A percentile compares a stretch with the other conserved stretches of the same genome.
Conservation (phyloP, 1,140 invertebrate genomes). For the Cyclargus thomasi region DNA sequence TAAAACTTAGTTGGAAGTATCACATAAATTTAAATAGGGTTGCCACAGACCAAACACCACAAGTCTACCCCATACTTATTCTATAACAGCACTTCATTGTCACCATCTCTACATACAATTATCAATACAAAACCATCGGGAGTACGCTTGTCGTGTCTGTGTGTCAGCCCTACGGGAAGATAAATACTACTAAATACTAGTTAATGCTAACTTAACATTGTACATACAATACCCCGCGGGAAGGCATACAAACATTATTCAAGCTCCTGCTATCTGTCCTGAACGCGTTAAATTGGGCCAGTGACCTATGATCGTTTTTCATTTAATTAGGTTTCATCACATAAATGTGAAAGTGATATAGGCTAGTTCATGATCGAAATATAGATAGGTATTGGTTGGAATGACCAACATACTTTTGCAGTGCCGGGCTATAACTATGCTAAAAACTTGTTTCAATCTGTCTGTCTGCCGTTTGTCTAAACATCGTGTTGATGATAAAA, state of each 20-base stretch:
- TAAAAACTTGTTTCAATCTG: too few species aligned
- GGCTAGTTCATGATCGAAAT: too few species aligned
- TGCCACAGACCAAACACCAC: slow-evolving; percentile 46
- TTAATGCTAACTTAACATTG: neutral
- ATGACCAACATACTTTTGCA: too few species aligned
- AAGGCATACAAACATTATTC: too few species aligned
- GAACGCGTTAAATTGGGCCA: neutral
- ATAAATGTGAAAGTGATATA: too few species aligned
- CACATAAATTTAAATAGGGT: slow-evolving; percentile 60
- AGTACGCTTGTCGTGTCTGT: neutral
- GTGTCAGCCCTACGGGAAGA: neutral
- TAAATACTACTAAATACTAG: neutral
- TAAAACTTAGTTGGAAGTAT: slow-evolving; percentile 64
- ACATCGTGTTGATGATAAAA: too few species aligned
- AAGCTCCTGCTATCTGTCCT: neutral
- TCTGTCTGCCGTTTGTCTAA: too few species aligned
- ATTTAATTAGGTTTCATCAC: neutral
- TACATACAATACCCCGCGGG: neutral
- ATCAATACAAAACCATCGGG: neutral
- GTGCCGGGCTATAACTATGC: too few species aligned
- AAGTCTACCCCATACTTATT: slow-evolving; percentile 36
- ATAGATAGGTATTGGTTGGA: too few species aligned
- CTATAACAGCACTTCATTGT: neutral
- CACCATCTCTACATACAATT: neutral
- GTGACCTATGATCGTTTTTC: neutral